These are phyloP conservation scores for Araneus ventricosus DNA, from an alignment of 1,140 invertebrate species.

Conservation along the genomic window DNA sequence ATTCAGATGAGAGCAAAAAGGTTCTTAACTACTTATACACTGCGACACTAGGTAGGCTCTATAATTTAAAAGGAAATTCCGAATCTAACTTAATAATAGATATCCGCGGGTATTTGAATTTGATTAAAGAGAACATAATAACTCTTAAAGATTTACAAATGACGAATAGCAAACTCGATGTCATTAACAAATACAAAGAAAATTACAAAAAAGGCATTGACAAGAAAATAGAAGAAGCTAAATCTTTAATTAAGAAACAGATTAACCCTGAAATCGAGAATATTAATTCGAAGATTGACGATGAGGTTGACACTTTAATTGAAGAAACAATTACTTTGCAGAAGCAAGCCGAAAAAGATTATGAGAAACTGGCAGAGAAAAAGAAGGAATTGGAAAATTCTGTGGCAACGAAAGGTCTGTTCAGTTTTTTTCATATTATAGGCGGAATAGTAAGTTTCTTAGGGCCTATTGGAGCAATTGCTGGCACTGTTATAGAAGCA, in stretches of 20 bases:
- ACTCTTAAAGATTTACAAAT: not conserved
- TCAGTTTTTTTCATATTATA: not conserved
- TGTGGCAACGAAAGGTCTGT: not conserved
- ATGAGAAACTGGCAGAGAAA: not conserved
- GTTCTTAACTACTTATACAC: slow-evolving; percentile 39
- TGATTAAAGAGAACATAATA: not conserved
- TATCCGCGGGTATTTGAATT: not conserved
- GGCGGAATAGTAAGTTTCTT: slow-evolving; percentile 17
- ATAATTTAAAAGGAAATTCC: not conserved
- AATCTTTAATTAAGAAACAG: not conserved
- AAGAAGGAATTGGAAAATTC: not conserved
- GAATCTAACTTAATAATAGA: slow-evolving; percentile 28
- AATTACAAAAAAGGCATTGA: slow-evolving; percentile 30
- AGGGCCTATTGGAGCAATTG: not conserved
- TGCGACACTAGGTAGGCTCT: not conserved
- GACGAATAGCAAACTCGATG: not conserved
- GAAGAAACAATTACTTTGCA: not conserved
- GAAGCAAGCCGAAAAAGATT: not conserved
- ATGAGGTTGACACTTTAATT: not conserved
- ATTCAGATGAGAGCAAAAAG: not conserved
- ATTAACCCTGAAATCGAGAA: slow-evolving; percentile 7
- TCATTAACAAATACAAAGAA: slow-evolving; percentile 23
- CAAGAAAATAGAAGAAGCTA: slow-evolving; percentile 38
- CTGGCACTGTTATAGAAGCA: not conserved
- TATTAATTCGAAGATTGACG: not conserved